Conservation (phyloP, 2,113 vertebrate species). For the Caranx melampygus region DNA sequence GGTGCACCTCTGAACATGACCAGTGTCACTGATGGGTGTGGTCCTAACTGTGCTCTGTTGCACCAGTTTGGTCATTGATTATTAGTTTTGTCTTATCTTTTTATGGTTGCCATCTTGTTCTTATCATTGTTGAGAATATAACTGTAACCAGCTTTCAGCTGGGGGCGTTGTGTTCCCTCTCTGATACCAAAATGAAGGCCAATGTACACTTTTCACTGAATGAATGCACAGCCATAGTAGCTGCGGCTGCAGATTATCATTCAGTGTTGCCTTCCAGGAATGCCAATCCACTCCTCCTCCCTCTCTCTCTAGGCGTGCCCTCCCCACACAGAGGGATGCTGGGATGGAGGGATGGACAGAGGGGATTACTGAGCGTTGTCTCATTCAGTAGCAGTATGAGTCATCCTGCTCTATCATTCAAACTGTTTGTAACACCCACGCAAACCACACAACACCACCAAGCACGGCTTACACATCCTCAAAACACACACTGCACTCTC, state of each 20-base stretch:
- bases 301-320: slow-evolving; percentile 60
- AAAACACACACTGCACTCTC: slow-evolving; percentile 29
- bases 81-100: neutral
- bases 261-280: slow-evolving; percentile 62
- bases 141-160: neutral
- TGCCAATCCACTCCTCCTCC: slow-evolving; percentile 39
- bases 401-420: slow-evolving; percentile 78
- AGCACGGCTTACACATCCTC: slow-evolving; percentile 27
- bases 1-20: too few relatives aligned
- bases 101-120: neutral
- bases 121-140: neutral
- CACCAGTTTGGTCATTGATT: neutral
- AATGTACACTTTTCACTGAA: slow-evolving; percentile 19
- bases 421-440: slow-evolving; percentile 72
- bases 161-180: neutral
- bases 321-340: slow-evolving; percentile 49
- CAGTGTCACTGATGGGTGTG: too few relatives aligned
- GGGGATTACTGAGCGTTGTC: slow-evolving; percentile 73
- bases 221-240: slow-evolving; percentile 27
- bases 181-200: neutral
- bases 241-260: slow-evolving; percentile 45
- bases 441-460: slow-evolving; percentile 45
- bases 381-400: slow-evolving; percentile 79
- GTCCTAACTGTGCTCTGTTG: too few relatives aligned
- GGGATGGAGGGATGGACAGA: slow-evolving; percentile 65